Evolutionary conservation across 1,140 invertebrate genomes (phyloP).

Genomic region (Andrena cerasifolii): DNA sequence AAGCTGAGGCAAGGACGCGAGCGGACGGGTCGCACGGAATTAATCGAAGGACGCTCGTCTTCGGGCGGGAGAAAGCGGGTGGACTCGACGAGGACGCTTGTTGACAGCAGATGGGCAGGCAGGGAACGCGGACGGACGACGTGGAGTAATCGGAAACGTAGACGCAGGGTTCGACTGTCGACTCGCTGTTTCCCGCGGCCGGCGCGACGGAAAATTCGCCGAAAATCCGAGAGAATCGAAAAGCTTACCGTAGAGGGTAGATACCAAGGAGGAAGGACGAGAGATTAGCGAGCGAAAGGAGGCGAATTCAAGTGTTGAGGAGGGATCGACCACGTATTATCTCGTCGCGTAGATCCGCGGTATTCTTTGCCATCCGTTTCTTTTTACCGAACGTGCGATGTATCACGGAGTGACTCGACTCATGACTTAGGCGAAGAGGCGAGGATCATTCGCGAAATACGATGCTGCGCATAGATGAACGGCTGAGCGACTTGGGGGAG

Average conservation of each 20-base stretch:
- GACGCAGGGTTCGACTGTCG: slow-evolving; percentile 39
- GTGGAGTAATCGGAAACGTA: slow-evolving; percentile 23
- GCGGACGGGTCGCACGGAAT: slow-evolving; percentile 76
- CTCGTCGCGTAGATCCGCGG: slow-evolving; percentile 66
- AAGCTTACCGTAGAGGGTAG: slow-evolving; percentile 34
- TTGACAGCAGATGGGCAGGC: slow-evolving; percentile 40
- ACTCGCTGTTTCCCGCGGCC: slow-evolving; percentile 59
- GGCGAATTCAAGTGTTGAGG: slow-evolving; percentile 41
- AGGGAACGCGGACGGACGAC: slow-evolving; percentile 36
- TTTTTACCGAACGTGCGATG: slow-evolving; percentile 11
- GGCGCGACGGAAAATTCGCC: slow-evolving; percentile 58
- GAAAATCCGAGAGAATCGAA: slow-evolving; percentile 65
- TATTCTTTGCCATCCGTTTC: slow-evolving; percentile 64
- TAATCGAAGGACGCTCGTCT: slow-evolving; percentile 62
- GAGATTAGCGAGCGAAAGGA: slow-evolving; percentile 9
- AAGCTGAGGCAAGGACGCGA: slow-evolving; percentile 65
- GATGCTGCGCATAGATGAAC: slow-evolving; percentile 51
- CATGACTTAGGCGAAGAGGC: slow-evolving; percentile 24
- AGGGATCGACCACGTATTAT: slow-evolving; percentile 67
- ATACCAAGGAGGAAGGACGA: slow-evolving; percentile 1
- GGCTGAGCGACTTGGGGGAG: slow-evolving; percentile 36
- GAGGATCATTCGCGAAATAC: slow-evolving; percentile 25
- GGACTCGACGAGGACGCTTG: slow-evolving; percentile 36
- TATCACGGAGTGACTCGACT: slow-evolving; percentile 59
- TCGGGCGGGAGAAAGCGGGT: slow-evolving; percentile 45